phyloP scores from a whole-genome alignment of 2,797 vertebrate genomes.

The Spinibarbus caldwelli region DNA sequence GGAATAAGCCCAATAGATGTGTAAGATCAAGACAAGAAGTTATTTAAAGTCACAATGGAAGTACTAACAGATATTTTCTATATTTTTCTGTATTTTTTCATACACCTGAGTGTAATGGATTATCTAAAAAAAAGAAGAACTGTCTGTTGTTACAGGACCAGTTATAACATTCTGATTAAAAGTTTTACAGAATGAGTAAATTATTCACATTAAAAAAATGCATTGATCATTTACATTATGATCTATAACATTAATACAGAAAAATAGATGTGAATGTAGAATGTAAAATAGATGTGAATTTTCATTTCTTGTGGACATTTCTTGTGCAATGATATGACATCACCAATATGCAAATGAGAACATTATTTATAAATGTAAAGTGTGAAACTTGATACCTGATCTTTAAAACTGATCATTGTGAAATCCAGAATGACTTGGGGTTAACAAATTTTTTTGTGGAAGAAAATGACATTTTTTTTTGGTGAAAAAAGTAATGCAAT shows the following conservation, averaged over 20 bases:
- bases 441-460: not conserved
- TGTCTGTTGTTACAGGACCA: accelerated
- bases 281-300: not conserved
- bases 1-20: not conserved
- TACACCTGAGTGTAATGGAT: not conserved
- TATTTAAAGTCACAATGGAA: not conserved
- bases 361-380: not conserved
- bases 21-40: not conserved
- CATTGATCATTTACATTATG: too few species aligned
- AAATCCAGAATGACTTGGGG: not conserved
- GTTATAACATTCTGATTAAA: not conserved
- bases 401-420: not conserved
- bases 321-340: not conserved
- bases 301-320: not conserved
- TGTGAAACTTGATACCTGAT: not conserved
- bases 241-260: not conserved
- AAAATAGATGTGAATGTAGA: too few species aligned
- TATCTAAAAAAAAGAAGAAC: not conserved
- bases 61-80: not conserved
- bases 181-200: not conserved
- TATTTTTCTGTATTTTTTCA: not conserved
- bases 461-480: not conserved
- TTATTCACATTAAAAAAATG: too few species aligned
- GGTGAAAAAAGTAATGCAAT: not conserved
- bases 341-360: not conserved